Conservation (phyloP, 2,113 vertebrate genomes). For the Neopipo cinnamomea region DNA sequence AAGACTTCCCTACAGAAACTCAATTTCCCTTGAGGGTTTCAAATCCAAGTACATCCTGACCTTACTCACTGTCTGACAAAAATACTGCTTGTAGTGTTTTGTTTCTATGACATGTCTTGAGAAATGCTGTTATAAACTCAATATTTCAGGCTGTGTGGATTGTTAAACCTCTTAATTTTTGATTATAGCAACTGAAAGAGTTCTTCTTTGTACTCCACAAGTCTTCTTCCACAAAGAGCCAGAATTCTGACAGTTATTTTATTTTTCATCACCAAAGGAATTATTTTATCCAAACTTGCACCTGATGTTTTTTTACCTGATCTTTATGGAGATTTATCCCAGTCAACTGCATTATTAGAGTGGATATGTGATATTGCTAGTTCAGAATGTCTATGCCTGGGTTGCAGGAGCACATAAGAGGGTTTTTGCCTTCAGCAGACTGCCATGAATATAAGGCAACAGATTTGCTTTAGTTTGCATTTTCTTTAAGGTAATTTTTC, state of each 20-base stretch:
- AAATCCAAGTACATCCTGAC: not conserved
- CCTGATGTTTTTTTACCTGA: not conserved
- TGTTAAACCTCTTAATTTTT: not conserved
- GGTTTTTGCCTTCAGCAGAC: not conserved
- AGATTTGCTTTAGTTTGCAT: not conserved
- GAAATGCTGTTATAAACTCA: not conserved
- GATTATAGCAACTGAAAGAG: not conserved
- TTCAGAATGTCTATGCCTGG: not conserved
- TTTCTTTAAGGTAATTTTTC: not conserved
- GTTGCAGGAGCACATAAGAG: not conserved
- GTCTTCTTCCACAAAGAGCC: not conserved
- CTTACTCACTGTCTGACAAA: constrained; percentile 19
- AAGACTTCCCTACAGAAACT: not conserved
- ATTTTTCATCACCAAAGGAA: not conserved
- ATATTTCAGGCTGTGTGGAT: not conserved
- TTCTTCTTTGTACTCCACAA: not conserved
- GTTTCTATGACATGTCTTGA: not conserved
- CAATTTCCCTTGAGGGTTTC: not conserved
- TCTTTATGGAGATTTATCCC: not conserved
- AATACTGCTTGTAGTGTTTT: not conserved
- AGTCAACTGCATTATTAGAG: not conserved
- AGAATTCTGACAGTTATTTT: not conserved
- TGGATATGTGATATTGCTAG: not conserved
- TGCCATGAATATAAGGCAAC: not conserved
- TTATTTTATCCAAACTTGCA: not conserved